These are phyloP conservation scores for Pterostichus madidus DNA, from an alignment of 2,888 invertebrate species.

Conservation along the genomic window DNA sequence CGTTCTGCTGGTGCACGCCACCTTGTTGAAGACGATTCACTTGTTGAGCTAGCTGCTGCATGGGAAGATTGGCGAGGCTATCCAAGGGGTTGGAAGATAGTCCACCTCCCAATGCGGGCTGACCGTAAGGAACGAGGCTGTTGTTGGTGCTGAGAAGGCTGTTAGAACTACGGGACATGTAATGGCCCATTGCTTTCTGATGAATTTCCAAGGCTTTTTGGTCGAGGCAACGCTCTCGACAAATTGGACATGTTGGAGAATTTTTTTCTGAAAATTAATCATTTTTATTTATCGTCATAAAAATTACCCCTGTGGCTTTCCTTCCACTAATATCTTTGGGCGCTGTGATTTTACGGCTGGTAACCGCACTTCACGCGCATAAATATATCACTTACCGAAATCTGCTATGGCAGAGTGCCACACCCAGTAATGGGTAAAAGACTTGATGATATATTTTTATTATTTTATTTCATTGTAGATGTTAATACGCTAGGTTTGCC, in stretches of 20 bases:
- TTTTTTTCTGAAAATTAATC: conserved; percentile 43
- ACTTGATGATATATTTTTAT: too few species aligned
- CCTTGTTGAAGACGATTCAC: conserved; percentile 73
- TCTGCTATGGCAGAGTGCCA: too few species aligned
- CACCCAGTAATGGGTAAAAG: too few species aligned
- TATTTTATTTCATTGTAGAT: too few species aligned
- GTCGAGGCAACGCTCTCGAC: conserved; percentile 53
- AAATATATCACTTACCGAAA: too few species aligned
- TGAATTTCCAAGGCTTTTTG: conserved; percentile 50
- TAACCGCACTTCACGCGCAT: too few species aligned
- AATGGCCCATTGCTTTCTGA: conserved; percentile 62
- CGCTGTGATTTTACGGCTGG: too few species aligned
- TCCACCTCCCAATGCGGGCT: conserved; percentile 51
- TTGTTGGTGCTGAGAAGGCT: neutral
- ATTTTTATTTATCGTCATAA: too few species aligned
- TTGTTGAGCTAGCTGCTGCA: conserved; percentile 78
- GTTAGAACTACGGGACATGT: neutral
- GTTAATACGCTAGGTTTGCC: too few species aligned
- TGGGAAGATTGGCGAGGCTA: conserved; percentile 75
- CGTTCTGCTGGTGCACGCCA: conserved; percentile 82
- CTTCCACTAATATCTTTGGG: too few species aligned
- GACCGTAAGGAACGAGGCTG: conserved; percentile 64
- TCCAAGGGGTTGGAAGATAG: conserved; percentile 72
- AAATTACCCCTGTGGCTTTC: too few species aligned
- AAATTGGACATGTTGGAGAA: conserved; percentile 50